Percentiles rank a stretch among this genome's conserved stretches.
phyloP scores from a whole-genome alignment of 2,113 vertebrate genomes.

The Actenoides hombroni region DNA sequence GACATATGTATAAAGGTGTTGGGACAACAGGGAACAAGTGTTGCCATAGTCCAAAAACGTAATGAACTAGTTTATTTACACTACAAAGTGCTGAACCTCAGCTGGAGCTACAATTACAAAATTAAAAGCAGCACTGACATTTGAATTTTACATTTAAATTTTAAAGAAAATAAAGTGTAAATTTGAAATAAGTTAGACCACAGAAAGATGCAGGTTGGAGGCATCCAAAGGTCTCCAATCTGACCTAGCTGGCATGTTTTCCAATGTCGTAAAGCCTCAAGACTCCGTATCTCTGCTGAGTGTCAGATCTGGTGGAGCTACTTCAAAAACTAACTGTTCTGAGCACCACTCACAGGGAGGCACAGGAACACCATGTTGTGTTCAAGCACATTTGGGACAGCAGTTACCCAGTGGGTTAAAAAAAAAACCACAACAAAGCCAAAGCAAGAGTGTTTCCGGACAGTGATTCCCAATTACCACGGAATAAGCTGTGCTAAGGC shows the following conservation, averaged over 20 bases:
- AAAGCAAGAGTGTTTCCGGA: background rate
- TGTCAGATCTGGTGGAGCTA: background rate
- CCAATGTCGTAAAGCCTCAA: accelerated
- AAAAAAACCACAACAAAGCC: background rate
- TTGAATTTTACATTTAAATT: background rate
- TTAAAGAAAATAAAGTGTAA: background rate
- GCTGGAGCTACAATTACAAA: background rate
- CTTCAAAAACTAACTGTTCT: background rate
- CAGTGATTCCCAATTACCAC: background rate
- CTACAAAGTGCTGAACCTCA: background rate
- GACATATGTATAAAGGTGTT: accelerated
- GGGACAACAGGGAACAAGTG: background rate
- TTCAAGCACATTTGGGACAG: background rate
- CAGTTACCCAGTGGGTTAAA: background rate
- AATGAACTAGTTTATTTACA: background rate
- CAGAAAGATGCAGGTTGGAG: background rate
- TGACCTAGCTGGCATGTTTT: background rate
- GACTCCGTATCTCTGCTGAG: background rate
- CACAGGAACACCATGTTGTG: accelerated
- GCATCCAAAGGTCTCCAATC: accelerated
- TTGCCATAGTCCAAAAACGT: background rate
- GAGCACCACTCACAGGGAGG: background rate
- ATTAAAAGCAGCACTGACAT: background rate
- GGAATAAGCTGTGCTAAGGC: background rate
- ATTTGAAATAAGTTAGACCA: background rate